Evolutionary conservation across 2,888 invertebrate genomes (phyloP), one percentile per base, ranked within the genome.

Genomic region (Halictus quadricinctus): DNA sequence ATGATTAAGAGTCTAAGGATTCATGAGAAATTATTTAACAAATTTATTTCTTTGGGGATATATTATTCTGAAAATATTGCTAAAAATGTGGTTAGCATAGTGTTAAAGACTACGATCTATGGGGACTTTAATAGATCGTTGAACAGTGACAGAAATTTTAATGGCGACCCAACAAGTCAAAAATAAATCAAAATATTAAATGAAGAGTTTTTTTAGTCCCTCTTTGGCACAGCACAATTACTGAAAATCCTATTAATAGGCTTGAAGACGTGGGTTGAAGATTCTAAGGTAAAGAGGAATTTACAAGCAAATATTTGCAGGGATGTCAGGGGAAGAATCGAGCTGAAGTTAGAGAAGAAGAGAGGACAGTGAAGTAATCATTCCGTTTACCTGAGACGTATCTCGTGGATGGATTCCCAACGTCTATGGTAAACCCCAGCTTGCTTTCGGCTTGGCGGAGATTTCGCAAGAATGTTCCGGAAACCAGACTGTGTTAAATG

Each of bases 401-500:
- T 80, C 81, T 72, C 81, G 75, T 76, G 84, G 80, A 79, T 83
- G 83, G 82, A 85, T 85, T 74, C 76, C 72, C 69, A 79, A 80
- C 81, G 74, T 76, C 79, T 58, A 78, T 66, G 81, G 79, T 73
- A 83, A 86, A 84, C 70, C 80, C 76, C 70, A 66, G 81, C 77
- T 88, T 75, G 87, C 75, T 77, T 58, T 79, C 54, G 83, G 87
- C 86, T 90, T 90, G 87, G 83, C 90, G 83, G 89, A 90, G 91
- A 91, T 91, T 91, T 91, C 81, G 85, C 85, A 83, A 83, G 84
- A 90, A 89, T 88, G 88, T 92, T 88, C 87, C 77, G 87, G 80
- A 91, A 89, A 84, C 74, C 84, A 74, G 79, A 36, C 76, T 84
- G 89, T 81, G 88, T 91, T 90, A 88, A 91, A 90, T 86, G 85